phyloP scores from a whole-genome alignment of 2,888 invertebrate genomes.

The Drosophila suboccidentalis region DNA sequence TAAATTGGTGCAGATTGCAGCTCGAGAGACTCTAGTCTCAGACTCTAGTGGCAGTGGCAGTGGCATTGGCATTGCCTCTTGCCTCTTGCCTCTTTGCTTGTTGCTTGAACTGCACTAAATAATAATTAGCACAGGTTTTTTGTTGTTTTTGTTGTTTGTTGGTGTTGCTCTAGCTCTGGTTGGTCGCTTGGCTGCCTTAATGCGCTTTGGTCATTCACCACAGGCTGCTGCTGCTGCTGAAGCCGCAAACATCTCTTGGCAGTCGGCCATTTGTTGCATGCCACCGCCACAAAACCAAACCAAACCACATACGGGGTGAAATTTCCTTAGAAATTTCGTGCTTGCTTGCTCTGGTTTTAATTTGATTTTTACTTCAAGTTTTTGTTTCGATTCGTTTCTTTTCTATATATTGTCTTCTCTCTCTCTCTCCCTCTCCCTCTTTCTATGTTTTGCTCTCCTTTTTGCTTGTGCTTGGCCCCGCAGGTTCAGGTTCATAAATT shows the following conservation, averaged over 20 bases:
- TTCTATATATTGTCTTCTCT: slow-evolving; percentile 26
- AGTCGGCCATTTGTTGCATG: slow-evolving; percentile 68
- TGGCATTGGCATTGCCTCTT: slow-evolving; percentile 17
- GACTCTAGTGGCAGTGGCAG: slow-evolving; percentile 24
- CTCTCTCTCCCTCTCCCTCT: not conserved
- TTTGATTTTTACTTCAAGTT: slow-evolving; percentile 78
- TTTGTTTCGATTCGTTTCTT: slow-evolving; percentile 13
- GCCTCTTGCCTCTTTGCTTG: slow-evolving; percentile 18
- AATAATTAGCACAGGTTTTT: slow-evolving; percentile 83
- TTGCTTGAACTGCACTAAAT: slow-evolving; percentile 77
- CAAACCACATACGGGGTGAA: slow-evolving; percentile 71
- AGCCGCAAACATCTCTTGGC: slow-evolving; percentile 48
- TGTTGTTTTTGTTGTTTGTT: slow-evolving; percentile 32
- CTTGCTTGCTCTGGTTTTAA: slow-evolving; percentile 83
- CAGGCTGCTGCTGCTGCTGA: slow-evolving; percentile 33
- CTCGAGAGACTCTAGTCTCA: slow-evolving; percentile 25
- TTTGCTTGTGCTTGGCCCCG: slow-evolving; percentile 55
- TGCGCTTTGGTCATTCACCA: slow-evolving; percentile 80
- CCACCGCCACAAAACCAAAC: slow-evolving; percentile 12
- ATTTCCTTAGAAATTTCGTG: slow-evolving; percentile 83
- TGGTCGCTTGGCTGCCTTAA: slow-evolving; percentile 78
- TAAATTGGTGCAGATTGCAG: slow-evolving; percentile 82
- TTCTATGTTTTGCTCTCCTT: not conserved
- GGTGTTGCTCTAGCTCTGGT: slow-evolving; percentile 49
- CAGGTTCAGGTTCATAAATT: slow-evolving; percentile 83